Evolutionary conservation across 2,888 invertebrate species (phyloP), one percentile per base, ranked within the genome.

Genomic region (Lycocerus yunnanus): DNA sequence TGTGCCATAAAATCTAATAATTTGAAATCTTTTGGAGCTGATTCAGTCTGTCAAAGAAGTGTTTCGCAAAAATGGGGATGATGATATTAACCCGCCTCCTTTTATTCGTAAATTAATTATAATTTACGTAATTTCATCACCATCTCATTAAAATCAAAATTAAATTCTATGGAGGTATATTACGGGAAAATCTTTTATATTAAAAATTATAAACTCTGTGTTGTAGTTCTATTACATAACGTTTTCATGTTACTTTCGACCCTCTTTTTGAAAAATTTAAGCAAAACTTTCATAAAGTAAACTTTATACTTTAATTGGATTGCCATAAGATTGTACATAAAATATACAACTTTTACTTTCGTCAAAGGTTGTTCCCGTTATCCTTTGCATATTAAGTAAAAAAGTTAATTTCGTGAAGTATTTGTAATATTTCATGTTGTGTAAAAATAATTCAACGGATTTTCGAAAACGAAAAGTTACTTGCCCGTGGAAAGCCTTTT

Each of bases 311-410:
- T 66, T 71, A 66, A 71, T 66, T 21, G 71, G 24, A 71, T 71
- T 59, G 66, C 58, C 58, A 66, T 71, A 66, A 70, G 43, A 63
- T 69, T 63, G 63, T 66, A 65, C 21, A 21, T 65, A 71, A 66
- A 71, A 58, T 71, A 13, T 21, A 10, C 4, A 71, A 71, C 66
- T 71, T 71, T 66, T 68, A 20, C 72, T 72, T 63, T 68, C 27
- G n/a, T 66, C 18, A 66, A 66, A 59, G 61, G 58, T 16, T 61
- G 10, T n/a, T n/a, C 18, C 2, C 2, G 20, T 16, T 27, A 21
- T 24, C 21, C 59, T 72, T 68, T 72, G 67, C 71, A 72, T 72
- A 72, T 60, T 43, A 68, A 72, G 67, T 66, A 43, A 43, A 43
- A 43, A 43, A 43, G 43, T 43, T 43, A 43, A 43, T n/a, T 43